phyloP scores from a whole-genome alignment of 2,113 vertebrate genomes.

The Pluvialis apricaria region DNA sequence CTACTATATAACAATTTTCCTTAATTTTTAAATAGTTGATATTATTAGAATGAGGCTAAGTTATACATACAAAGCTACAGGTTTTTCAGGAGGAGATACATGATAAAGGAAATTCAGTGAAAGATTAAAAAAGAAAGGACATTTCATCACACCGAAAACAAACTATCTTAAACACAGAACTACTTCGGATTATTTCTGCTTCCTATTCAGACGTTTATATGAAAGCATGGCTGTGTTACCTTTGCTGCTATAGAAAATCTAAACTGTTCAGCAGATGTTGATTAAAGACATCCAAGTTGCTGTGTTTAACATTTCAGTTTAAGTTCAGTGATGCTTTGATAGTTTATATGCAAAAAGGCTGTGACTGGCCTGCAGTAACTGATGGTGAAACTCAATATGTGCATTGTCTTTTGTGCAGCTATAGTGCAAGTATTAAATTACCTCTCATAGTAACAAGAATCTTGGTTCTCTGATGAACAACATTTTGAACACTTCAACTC shows the following conservation, averaged over 20 bases:
- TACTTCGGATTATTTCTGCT: neutral
- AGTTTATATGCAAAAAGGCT: constrained; percentile 53
- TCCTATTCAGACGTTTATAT: neutral
- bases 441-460: neutral
- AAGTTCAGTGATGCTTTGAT: constrained; percentile 61
- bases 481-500: constrained; percentile 36
- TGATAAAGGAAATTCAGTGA: neutral
- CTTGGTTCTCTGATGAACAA: constrained; percentile 21
- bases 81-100: neutral
- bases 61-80: neutral
- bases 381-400: constrained; percentile 45
- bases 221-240: neutral
- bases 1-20: neutral
- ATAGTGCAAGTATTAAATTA: constrained; percentile 40
- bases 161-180: neutral
- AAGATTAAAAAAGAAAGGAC: neutral
- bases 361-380: constrained; percentile 34
- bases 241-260: neutral
- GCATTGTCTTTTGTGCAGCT: constrained; percentile 48
- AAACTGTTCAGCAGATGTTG: constrained; percentile 68
- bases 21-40: neutral
- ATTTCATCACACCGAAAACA: neutral
- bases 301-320: constrained; percentile 40
- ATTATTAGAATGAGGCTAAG: neutral
- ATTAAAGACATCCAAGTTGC: constrained; percentile 46